Conservation (phyloP, 2,888 invertebrate species). For the Epinotia brunnichana region DNA sequence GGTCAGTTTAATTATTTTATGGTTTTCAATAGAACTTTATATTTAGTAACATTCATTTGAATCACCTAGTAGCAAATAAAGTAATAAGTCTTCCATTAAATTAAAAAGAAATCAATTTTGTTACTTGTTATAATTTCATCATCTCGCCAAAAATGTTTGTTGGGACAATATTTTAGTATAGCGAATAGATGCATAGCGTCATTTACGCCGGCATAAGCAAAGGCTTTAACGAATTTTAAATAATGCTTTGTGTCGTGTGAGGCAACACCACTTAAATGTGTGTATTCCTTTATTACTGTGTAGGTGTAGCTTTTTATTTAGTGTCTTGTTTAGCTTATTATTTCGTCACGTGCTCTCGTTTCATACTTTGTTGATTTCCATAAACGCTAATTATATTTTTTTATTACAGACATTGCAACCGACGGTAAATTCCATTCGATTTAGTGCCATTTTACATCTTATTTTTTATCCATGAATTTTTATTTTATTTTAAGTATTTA, state of each 20-base stretch:
- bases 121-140: neutral
- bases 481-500: neutral
- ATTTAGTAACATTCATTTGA: neutral
- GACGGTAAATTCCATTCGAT: conserved; percentile 23
- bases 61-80: no score
- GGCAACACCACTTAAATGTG: conserved; percentile 57
- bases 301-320: neutral
- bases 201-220: neutral
- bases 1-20: neutral
- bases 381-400: conserved; percentile 30
- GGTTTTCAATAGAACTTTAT: neutral
- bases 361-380: conserved; percentile 1
- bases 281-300: conserved; percentile 20
- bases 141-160: conserved; percentile 21
- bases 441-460: neutral
- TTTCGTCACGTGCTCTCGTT: neutral
- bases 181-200: neutral
- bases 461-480: conserved; percentile 2
- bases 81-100: no score
- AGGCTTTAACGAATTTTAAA: conserved; percentile 6
- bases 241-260: conserved; percentile 59
- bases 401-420: conserved; percentile 42
- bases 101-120: no score
- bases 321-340: neutral
- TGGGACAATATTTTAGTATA: conserved; percentile 22